Evolutionary conservation across 2,888 invertebrate genomes (phyloP), one percentile per base, ranked within the genome.

Genomic region (Schrankia costaestrigalis): DNA sequence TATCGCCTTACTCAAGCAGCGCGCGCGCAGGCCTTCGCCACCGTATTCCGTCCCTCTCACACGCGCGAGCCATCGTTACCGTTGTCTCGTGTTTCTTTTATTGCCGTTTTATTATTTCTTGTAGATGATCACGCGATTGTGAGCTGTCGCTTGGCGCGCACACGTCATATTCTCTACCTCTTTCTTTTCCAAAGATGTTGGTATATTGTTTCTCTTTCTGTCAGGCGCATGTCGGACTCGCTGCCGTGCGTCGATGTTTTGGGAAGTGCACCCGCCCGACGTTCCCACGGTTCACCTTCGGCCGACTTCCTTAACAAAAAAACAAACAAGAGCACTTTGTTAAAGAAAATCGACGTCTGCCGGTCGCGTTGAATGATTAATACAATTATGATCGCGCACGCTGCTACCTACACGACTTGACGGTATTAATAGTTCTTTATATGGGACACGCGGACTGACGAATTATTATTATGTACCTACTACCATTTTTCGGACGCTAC

Each of bases 201-300:
- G 46, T 35, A 65, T 74, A 26, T 58, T 56, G 21, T 31, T 26
- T 83, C 77, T 75, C 78, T 44, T 56, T 82, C 56, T 31, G 44
- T 43, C 60, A 74, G 79, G 81, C 84, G 81, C 82, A 80, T 80
- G 85, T 83, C 81, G 76, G 71, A 66, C 74, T 73, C 72, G 85
- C 84, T 83, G 86, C 84, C 83, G 85, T 85, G 85, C 85, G 84
- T 78, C 83, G 86, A 85, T 87, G 88, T 89, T 89, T 89, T 89
- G 89, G 89, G 89, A 89, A 88, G 88, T 86, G 88, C 89, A 87
- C 87, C 88, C 85, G 89, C 80, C 81, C 79, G 80, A 38, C 81
- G 84, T 89, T 89, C 89, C 89, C 89, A 89, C 89, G 89, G 86
- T 88, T 80, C 80, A 82, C 84, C 85, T 83, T 84, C 83, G 78